Base-by-base conservation (phyloP, 30 jellyfish, hydroid and myxozoan genomes). In the Hydra vulgaris region DNA sequence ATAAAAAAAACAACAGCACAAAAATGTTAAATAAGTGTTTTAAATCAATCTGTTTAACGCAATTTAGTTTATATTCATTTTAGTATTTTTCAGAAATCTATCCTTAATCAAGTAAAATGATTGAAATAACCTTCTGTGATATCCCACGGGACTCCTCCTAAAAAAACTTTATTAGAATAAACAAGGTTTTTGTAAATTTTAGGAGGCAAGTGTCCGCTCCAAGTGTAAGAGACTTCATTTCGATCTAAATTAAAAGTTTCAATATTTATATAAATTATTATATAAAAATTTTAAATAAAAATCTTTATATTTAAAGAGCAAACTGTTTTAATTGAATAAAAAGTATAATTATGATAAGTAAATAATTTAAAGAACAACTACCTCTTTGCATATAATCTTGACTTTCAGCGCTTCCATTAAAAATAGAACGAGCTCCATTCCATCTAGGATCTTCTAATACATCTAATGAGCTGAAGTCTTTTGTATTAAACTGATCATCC, bases 111-210 rank as follows among this genome's bases (percentile, higher is more conserved):
- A n/a, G n/a, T n/a, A n/a, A n/a, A n/a, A n/a, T n/a, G n/a, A n/a
- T 74, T 19, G 76, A 40, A 40, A 80, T 18, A 8, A 88, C 96
- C 95, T 85, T 89, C 97, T 18, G 97, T 89, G 0, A 89, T 89
- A 79, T 89, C 97, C 97, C 97, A 89, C 20, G 97, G 97, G 18
- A 89, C 92, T 8, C 97, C 97, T 7, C 97, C 97, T 15, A 84
- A 66, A 71, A 89, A 89, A 17, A 89, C 94, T 68, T 89, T 89
- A 52, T 84, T 82, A 8, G 95, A 84, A 80, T 89, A 89, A 27
- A 81, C 66, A 7, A 95, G 97, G 70, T 85, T 84, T 71, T 84
- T 84, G 93, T 89, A 84, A 27, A 70, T 82, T 55, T 87, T 81
- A 4, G 91, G 95, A 0, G 97, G 97, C 22, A 89, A 79, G 27